phyloP scores from a whole-genome alignment of 2,113 vertebrate genomes.

The Rousettus leschenaultii region DNA sequence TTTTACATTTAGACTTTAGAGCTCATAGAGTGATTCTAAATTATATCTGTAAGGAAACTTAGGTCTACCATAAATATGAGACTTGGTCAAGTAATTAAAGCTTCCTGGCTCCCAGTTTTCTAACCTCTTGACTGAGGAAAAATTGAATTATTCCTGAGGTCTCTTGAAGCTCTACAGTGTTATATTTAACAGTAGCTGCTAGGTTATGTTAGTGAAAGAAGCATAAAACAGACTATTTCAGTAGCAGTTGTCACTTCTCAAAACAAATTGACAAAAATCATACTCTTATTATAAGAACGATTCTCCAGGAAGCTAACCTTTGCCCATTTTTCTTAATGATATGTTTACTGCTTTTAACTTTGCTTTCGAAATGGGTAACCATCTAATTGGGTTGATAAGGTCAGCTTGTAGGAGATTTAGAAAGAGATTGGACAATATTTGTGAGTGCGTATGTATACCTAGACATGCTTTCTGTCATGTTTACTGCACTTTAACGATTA shows the following conservation, averaged over 20 bases:
- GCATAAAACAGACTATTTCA: background rate
- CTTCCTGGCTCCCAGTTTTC: background rate
- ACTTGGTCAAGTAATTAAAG: background rate
- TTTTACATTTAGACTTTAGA: background rate
- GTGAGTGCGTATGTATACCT: constrained; percentile 51
- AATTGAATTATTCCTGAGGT: background rate
- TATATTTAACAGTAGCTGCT: background rate
- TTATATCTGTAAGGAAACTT: background rate
- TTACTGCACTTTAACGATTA: constrained; percentile 64
- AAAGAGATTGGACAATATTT: constrained; percentile 67
- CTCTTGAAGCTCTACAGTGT: background rate
- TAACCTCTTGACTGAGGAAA: background rate
- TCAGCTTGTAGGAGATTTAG: constrained; percentile 43
- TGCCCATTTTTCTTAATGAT: constrained; percentile 65
- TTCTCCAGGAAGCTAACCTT: constrained; percentile 59
- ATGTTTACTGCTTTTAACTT: constrained; percentile 55
- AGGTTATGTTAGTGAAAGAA: constrained; percentile 14
- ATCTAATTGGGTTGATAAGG: constrained; percentile 74
- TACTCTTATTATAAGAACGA: constrained; percentile 6
- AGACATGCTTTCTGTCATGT: constrained; percentile 66
- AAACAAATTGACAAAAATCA: constrained; percentile 57
- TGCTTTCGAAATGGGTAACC: constrained; percentile 58
- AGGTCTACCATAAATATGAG: background rate
- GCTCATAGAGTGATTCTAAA: background rate
- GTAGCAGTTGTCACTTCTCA: constrained; percentile 28